Evolutionary conservation across 2,888 invertebrate genomes (phyloP), one percentile per base, ranked within the genome.

Genomic region (Machimus rusticus): DNA sequence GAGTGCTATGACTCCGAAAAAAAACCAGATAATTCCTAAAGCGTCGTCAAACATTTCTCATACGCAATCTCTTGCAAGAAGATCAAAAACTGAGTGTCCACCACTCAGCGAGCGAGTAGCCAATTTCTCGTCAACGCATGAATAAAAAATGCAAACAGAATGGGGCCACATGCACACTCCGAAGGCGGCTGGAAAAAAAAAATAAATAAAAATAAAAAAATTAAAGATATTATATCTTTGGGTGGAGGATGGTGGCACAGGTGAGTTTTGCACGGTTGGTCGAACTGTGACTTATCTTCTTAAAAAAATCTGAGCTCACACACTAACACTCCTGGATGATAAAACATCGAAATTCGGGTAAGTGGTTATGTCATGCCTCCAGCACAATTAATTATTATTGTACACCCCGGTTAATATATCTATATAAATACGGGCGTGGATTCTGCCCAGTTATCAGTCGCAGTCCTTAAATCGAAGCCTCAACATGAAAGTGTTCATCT

Each of bases 401-500:
- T 55, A 81, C 28, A 51, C 28, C 55, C 81, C n/a, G 19, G 55
- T 55, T 34, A 55, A 51, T 81, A 55, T 55, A 23, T 55, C 55
- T 55, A 81, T 81, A 81, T 81, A 81, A 81, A 81, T 81, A 81
- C 81, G 55, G 81, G 81, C 28, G 55, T 37, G 55, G 31, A 55
- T 81, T 55, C 81, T 55, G 3, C n/a, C 31, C 16, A 46, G 79
- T 31, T 84, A 84, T 84, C 84, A 84, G 84, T 84, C 19, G 19
- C 84, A 74, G n/a, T 84, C 74, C 84, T 84, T 84, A 37, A 66
- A 66, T 55, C 81, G 34, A 81, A 81, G 28, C 6, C 6, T 78
- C 78, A 86, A 79, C 51, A 86, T 86, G 86, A 86, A 86, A 43
- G 86, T 86, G 31, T 57, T 86, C 66, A 37, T 78, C 28, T 86